Conservation (phyloP, 2,797 vertebrate genomes). For the Sandelia bainsii region DNA sequence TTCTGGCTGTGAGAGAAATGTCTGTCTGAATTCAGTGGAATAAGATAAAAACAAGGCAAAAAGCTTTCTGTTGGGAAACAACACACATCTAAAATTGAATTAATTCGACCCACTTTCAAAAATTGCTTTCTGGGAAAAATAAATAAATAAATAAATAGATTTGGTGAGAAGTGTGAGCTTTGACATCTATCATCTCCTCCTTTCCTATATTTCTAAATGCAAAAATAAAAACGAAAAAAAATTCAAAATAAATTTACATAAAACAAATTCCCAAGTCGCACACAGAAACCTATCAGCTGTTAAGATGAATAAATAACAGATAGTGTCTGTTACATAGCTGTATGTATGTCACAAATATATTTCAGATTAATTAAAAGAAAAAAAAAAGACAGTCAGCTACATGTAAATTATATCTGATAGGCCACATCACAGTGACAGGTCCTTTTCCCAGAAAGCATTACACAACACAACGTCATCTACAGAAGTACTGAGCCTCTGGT, state of each 20-base stretch:
- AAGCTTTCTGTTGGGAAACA: conserved; percentile 1
- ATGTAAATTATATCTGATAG: conserved; percentile 41
- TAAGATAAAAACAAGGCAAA: conserved; percentile 13
- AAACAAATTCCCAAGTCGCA: background rate
- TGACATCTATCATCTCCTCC: background rate
- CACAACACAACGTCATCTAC: conserved; percentile 45
- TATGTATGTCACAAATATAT: conserved; percentile 29
- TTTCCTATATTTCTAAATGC: background rate
- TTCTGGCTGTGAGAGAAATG: background rate
- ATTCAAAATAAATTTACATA: background rate
- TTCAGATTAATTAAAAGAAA: conserved; percentile 62
- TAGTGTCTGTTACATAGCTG: background rate
- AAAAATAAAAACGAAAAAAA: background rate
- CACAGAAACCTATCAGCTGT: background rate
- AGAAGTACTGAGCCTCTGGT: conserved; percentile 16
- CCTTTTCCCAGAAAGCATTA: conserved; percentile 53
- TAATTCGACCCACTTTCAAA: background rate
- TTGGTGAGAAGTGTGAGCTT: background rate
- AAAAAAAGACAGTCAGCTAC: conserved; percentile 31
- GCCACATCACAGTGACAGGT: conserved; percentile 45
- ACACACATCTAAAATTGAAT: background rate
- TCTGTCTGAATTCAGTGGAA: background rate
- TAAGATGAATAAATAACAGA: background rate
- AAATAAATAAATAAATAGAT: background rate
- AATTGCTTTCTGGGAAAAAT: background rate